A percentile compares a stretch with the other conserved stretches of the same genome.
These are phyloP conservation scores for Pycnomerus fuliginosus DNA, from an alignment of 2,888 invertebrate species.

Conservation along the genomic window DNA sequence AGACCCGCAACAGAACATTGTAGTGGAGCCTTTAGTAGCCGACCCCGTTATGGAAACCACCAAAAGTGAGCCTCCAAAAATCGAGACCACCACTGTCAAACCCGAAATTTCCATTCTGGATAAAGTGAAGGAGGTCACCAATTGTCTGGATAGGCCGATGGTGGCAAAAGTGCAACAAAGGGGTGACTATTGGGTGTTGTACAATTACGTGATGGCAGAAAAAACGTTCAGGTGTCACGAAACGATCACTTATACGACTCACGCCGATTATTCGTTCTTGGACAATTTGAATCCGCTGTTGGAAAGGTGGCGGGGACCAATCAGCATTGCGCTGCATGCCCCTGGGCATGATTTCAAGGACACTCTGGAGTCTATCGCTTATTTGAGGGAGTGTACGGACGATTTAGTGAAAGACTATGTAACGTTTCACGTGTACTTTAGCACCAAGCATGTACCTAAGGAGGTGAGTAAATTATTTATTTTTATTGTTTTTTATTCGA, in stretches of 20 bases:
- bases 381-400: slow-evolving; percentile 71
- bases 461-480: no score
- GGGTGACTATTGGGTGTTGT: slow-evolving; percentile 77
- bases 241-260: slow-evolving; percentile 87
- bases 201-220: slow-evolving; percentile 79
- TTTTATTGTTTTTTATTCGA: no score
- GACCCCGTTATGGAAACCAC: slow-evolving; percentile 10
- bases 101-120: slow-evolving; percentile 27
- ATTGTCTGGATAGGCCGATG: slow-evolving; percentile 48
- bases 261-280: slow-evolving; percentile 88
- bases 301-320: slow-evolving; percentile 83
- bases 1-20: slow-evolving; percentile 33
- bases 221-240: slow-evolving; percentile 71
- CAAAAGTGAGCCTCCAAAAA: slow-evolving; percentile 21
- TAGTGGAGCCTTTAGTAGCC: not conserved
- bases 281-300: slow-evolving; percentile 84
- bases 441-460: slow-evolving; percentile 81
- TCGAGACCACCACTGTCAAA: slow-evolving; percentile 8
- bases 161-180: slow-evolving; percentile 50
- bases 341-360: slow-evolving; percentile 80
- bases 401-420: slow-evolving; percentile 74
- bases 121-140: slow-evolving; percentile 43
- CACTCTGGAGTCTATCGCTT: slow-evolving; percentile 77
- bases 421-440: slow-evolving; percentile 89
- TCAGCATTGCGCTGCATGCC: slow-evolving; percentile 84